phyloP scores from a whole-genome alignment of 1,140 invertebrate genomes.

The Drosophila ogumai region DNA sequence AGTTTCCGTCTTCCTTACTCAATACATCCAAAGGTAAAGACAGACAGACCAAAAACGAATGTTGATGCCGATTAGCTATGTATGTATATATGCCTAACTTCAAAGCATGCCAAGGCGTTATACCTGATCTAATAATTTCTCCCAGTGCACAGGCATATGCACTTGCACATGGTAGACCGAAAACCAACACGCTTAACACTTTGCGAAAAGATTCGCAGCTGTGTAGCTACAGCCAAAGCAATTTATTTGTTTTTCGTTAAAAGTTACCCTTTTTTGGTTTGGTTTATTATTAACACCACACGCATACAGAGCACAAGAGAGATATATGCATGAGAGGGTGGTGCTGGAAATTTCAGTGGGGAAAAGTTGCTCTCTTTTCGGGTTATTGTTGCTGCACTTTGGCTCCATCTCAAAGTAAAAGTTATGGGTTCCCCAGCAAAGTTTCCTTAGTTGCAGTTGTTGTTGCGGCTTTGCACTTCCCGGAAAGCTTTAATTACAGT shows the following conservation, averaged over 20 bases:
- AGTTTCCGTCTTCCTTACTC: background rate
- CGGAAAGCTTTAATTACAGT: conserved; percentile 78
- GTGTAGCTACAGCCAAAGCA: conserved; percentile 56
- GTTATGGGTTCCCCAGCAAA: conserved; percentile 72
- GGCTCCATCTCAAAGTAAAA: conserved; percentile 75
- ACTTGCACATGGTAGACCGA: conserved; percentile 45
- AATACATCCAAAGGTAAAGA: background rate
- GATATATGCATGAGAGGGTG: background rate
- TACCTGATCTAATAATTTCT: background rate
- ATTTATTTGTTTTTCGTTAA: conserved; percentile 67
- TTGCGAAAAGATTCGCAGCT: conserved; percentile 68
- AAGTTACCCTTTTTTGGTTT: conserved; percentile 65
- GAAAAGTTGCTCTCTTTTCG: conserved; percentile 69
- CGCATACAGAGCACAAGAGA: conserved; percentile 5
- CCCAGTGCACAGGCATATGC: conserved; percentile 9
- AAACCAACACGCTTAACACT: conserved; percentile 74
- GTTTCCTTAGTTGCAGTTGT: conserved; percentile 42
- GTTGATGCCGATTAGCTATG: background rate
- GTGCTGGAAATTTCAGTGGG: conserved; percentile 18
- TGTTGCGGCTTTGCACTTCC: conserved; percentile 54
- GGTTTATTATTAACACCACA: conserved; percentile 74
- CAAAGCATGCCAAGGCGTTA: background rate
- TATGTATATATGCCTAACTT: background rate
- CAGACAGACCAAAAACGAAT: background rate
- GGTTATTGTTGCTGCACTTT: conserved; percentile 62